Percentiles rank a stretch among this genome's conserved stretches.
Conservation (phyloP, 2,113 vertebrate genomes). For the human region GRCh38 chr7:51549001-51549500, state of each 20-base stretch:
- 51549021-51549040: too few species aligned
- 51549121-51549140: too few species aligned
- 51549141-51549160: neutral
- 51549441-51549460: neutral
- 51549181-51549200: neutral
- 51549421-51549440: too few species aligned
- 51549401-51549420: fast-evolving
- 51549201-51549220: neutral
- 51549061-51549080: neutral
- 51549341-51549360: neutral
- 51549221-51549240: neutral
- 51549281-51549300: neutral
- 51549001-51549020: too few species aligned
- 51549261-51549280: neutral
- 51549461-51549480: neutral
- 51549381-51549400: neutral
- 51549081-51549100: neutral
- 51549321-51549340: neutral
- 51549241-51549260: neutral
- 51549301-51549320: neutral
- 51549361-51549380: neutral
- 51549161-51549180: neutral
- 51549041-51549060: too few species aligned
- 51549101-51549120: fast-evolving
- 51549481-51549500: neutral